phyloP scores from a whole-genome alignment of 92 coral and sea anemone genomes.

The Porites divaricata region DNA sequence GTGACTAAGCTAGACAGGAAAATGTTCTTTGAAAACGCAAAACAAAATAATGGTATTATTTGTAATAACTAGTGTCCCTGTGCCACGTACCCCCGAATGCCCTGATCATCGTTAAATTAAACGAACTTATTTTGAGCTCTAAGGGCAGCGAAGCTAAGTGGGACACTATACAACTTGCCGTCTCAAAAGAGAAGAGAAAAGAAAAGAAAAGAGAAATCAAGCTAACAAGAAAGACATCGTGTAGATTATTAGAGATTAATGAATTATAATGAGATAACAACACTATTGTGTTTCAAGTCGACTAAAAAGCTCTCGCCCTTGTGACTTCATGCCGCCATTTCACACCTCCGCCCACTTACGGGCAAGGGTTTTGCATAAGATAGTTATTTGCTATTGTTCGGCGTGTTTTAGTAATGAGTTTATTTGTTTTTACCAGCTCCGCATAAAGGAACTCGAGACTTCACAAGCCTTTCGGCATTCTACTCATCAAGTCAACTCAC shows the following conservation, averaged over 20 bases:
- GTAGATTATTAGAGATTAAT: conserved; percentile 33
- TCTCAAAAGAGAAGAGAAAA: too few species aligned
- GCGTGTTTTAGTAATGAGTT: conserved; percentile 31
- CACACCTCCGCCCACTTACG: conserved; percentile 29
- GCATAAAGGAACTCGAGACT: conserved; percentile 12
- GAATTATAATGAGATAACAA: conserved; percentile 42
- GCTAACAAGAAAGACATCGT: too few species aligned
- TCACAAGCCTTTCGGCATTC: conserved; percentile 40
- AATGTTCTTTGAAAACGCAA: too few species aligned
- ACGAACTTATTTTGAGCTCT: too few species aligned
- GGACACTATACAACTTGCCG: too few species aligned
- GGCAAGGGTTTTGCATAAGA: conserved; percentile 10
- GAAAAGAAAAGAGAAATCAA: too few species aligned
- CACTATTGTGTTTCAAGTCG: conserved; percentile 8
- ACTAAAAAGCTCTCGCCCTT: not conserved
- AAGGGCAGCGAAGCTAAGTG: too few species aligned
- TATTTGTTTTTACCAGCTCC: conserved; percentile 36
- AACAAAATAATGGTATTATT: too few species aligned
- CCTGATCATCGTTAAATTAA: too few species aligned
- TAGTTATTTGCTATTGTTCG: not conserved
- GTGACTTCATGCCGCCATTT: conserved; percentile 14
- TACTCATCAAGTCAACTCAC: conserved; percentile 9
- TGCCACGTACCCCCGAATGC: too few species aligned
- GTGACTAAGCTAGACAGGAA: too few species aligned
- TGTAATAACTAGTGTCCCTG: too few species aligned